Base-by-base conservation (phyloP, 2,797 vertebrate genomes). In the Sebastes kiyomatsui region DNA sequence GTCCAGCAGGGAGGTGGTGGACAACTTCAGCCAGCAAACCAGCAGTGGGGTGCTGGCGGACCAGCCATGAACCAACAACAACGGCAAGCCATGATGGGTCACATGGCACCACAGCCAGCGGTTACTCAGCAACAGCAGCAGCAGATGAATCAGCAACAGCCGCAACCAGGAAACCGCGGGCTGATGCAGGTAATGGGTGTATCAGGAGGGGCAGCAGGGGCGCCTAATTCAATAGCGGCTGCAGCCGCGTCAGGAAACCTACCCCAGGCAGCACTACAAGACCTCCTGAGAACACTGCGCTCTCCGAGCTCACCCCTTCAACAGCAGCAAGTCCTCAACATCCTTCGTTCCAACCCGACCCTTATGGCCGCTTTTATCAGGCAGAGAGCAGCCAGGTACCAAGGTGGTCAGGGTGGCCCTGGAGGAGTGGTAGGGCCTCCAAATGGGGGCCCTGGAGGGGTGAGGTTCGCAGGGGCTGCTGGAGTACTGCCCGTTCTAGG, bases 251-350 rank as follows among this genome's bases (percentile, higher is more conserved):
- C 90, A 16, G 20, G 84, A 93, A 88, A 94, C 93, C 92, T 97
- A 73, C 97, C 97, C 64, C 98, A 99, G 94, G 97, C 96, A 0
- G 97, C 98, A 72, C 96, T 99, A 88, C 97, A 99, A 83, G 98
- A 97, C 62, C 96, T 99, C 6, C 91, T 99, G 90, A 96, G 96
- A 88, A 98, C 97, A 79, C 96, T 99, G 88, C 97, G 98, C 85
- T 99, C 98, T 75, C 98, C 98, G 56, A 99, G 97, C 92, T 99
- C 98, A 3, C 97, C 97, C 6, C 95, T 96, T 70, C 98, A 99
- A 90, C 98, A 99, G 94, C 98, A 99, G 88, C 98, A 99, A 90
- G 98, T 99, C 88, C 96, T 99, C 71, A 97, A 97, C 94, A 99
- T 99, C 89, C 96, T 99, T 46, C 97, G 97, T 13, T 97, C 98